Evolutionary conservation across 2,888 invertebrate species (phyloP).

Genomic region (Orthosia gothica): DNA sequence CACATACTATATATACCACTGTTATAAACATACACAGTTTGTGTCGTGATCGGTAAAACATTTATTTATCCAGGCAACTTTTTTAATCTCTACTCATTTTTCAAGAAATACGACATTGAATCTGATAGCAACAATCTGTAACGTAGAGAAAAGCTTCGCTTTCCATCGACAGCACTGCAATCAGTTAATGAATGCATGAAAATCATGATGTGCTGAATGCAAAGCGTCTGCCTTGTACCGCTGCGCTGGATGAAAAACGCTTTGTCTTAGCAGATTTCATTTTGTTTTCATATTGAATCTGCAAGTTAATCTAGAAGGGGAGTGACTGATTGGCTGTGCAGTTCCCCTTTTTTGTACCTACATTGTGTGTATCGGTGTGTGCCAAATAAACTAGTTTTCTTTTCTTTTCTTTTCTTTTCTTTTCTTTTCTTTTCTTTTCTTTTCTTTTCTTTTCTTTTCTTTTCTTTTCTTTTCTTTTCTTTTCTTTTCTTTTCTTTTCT

Average conservation of each 20-base stretch:
- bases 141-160: neutral
- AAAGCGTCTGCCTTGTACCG: slow-evolving; percentile 8
- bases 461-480: too few relatives aligned
- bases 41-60: too few relatives aligned
- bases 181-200: slow-evolving; percentile 50
- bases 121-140: neutral
- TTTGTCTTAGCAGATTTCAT: slow-evolving; percentile 34
- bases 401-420: too few relatives aligned
- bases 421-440: too few relatives aligned
- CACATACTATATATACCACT: too few relatives aligned
- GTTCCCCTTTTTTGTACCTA: too few relatives aligned
- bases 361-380: too few relatives aligned
- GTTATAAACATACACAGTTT: too few relatives aligned
- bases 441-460: too few relatives aligned
- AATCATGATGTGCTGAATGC: slow-evolving; percentile 25
- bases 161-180: slow-evolving; percentile 19
- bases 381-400: too few relatives aligned
- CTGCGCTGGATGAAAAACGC: neutral
- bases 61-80: too few relatives aligned
- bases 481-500: too few relatives aligned
- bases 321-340: slow-evolving; percentile 5
- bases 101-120: neutral
- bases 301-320: neutral
- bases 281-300: slow-evolving; percentile 14
- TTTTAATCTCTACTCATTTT: neutral